phyloP scores from a whole-genome alignment of 2,797 vertebrate genomes.

The Chelon auratus region DNA sequence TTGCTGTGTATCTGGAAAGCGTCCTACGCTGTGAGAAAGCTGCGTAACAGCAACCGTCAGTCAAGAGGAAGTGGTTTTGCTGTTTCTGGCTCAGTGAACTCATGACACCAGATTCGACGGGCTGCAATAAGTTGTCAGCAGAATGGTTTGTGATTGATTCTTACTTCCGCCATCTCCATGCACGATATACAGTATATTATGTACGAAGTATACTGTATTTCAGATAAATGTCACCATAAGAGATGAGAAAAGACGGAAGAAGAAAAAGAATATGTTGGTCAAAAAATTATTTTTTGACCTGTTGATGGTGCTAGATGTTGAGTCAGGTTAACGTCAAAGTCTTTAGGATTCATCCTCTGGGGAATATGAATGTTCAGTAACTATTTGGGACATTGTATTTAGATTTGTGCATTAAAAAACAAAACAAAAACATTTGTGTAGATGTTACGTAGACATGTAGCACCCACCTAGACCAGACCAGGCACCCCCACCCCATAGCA shows the following conservation, averaged over 20 bases:
- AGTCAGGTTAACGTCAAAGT: neutral
- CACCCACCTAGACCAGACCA: too few relatives aligned
- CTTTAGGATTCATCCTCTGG: too few relatives aligned
- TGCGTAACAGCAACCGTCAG: neutral
- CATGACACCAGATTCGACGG: conserved; percentile 7
- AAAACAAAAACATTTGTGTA: neutral
- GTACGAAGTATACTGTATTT: too few relatives aligned
- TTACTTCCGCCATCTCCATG: neutral
- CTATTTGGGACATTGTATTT: neutral
- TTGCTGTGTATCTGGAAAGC: neutral
- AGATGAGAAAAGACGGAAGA: neutral
- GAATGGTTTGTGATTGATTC: conserved; percentile 2
- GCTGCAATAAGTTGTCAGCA: conserved; percentile 1
- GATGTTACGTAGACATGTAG: neutral
- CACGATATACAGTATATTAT: too few relatives aligned
- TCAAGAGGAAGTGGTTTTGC: conserved; percentile 35
- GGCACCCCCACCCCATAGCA: too few relatives aligned
- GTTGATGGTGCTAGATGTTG: neutral
- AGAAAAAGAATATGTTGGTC: neutral
- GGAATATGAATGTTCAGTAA: neutral
- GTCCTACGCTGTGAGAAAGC: neutral
- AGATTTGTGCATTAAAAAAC: neutral
- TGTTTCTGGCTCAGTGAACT: conserved; percentile 25
- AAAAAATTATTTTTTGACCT: neutral
- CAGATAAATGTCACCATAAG: too few relatives aligned